Conservation (phyloP, 2,888 invertebrate genomes). For the Metalampra italica region DNA sequence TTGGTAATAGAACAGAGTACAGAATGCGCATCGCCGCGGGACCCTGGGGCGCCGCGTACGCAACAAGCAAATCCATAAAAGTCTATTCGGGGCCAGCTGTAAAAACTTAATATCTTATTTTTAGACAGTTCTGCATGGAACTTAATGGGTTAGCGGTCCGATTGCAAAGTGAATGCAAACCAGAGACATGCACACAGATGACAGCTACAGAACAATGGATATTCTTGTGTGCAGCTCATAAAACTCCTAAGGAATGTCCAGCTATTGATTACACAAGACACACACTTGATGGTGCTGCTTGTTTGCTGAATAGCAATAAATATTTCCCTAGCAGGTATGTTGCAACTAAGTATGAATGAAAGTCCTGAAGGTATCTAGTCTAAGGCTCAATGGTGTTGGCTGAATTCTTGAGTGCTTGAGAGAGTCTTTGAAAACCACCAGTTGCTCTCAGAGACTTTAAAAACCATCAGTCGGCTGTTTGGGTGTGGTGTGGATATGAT, state of each 20-base stretch:
- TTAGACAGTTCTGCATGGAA: constrained; percentile 99
- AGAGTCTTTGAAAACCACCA: no score
- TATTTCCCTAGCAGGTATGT: constrained; percentile 98
- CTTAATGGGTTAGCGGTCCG: constrained; percentile 98
- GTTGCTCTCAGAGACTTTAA: no score
- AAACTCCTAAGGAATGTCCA: constrained; percentile 99
- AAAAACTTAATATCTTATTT: background rate
- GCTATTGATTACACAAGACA: constrained; percentile 99
- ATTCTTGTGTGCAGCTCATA: constrained; percentile 99
- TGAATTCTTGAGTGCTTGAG: no score
- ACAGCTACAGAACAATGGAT: constrained; percentile 99
- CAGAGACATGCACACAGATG: constrained; percentile 99
- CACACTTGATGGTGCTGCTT: constrained; percentile 98
- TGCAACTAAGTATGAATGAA: background rate
- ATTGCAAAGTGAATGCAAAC: constrained; percentile 97
- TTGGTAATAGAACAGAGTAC: no score
- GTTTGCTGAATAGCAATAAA: constrained; percentile 98
- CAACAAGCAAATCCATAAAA: no score
- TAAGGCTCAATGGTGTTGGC: no score
- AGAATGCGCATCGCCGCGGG: no score
- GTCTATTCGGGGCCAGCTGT: background rate
- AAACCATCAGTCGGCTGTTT: no score
- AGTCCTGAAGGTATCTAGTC: background rate
- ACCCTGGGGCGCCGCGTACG: no score
- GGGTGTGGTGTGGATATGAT: no score